phyloP scores from a whole-genome alignment of 2,113 vertebrate species.

The Mustela nigripes region DNA sequence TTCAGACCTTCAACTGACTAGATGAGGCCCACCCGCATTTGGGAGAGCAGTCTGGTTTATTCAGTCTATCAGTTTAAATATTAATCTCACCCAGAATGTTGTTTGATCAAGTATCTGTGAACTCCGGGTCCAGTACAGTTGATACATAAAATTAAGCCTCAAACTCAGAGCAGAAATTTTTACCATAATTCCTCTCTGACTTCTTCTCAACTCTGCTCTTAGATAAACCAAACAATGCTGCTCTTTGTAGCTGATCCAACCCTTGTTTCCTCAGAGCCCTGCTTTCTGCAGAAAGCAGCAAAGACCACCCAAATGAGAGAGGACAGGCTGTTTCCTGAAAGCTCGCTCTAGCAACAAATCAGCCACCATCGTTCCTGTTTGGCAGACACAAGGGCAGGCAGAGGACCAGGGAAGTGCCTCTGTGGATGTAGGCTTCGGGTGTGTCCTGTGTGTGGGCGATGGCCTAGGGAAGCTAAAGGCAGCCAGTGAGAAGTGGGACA shows the following conservation, averaged over 20 bases:
- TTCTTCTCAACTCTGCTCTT: neutral
- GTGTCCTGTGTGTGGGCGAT: fast-evolving
- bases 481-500: fast-evolving
- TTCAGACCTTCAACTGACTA: neutral
- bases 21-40: neutral
- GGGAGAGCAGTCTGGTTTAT: neutral
- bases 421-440: fast-evolving
- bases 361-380: fast-evolving
- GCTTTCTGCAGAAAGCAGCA: neutral
- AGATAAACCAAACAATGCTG: neutral
- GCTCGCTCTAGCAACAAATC: fast-evolving
- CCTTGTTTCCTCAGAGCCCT: neutral
- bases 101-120: neutral
- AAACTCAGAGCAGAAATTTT: neutral
- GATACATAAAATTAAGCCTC: neutral
- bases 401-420: neutral
- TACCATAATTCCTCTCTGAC: neutral
- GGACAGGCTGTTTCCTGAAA: neutral
- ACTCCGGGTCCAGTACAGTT: fast-evolving
- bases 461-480: fast-evolving
- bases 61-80: neutral
- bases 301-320: neutral
- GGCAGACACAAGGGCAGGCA: neutral
- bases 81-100: neutral
- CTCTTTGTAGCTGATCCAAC: fast-evolving